A percentile compares a stretch with the other conserved stretches of the same genome.
Evolutionary conservation across 1,140 invertebrate species (phyloP).

Genomic region (Pogonomyrmex barbatus): DNA sequence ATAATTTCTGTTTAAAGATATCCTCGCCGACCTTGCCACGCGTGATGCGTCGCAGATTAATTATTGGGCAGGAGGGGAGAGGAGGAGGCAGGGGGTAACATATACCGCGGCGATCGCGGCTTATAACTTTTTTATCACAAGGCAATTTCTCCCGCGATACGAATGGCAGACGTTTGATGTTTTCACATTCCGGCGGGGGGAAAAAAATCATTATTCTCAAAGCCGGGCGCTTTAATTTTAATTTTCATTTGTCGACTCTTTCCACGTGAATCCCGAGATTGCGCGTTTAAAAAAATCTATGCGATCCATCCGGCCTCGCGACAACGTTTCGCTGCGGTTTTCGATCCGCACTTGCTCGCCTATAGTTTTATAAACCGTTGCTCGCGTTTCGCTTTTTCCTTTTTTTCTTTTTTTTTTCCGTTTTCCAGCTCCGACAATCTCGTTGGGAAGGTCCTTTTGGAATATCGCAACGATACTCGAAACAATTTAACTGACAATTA

Average conservation of each 20-base stretch:
- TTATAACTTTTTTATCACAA: constrained; percentile 31
- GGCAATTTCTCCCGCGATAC: constrained; percentile 25
- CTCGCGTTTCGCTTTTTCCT: neutral
- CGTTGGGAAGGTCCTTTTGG: constrained; percentile 19
- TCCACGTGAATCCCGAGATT: constrained; percentile 31
- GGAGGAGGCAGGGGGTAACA: neutral
- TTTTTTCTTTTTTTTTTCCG: neutral
- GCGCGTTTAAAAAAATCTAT: constrained; percentile 35
- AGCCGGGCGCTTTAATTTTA: constrained; percentile 31
- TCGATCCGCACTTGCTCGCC: constrained; percentile 29
- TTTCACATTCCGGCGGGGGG: neutral
- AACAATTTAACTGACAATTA: constrained; percentile 74
- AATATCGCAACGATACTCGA: constrained; percentile 48
- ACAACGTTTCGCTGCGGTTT: constrained; percentile 40
- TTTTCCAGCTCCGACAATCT: neutral
- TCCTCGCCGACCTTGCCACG: neutral
- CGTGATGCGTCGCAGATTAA: constrained; percentile 28
- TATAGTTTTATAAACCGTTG: constrained; percentile 52
- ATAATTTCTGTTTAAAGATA: constrained; percentile 43
- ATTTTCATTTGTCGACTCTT: constrained; percentile 13
- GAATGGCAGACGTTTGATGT: constrained; percentile 30
- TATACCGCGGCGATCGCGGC: constrained; percentile 16
- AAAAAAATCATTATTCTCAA: constrained; percentile 3
- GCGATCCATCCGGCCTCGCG: constrained; percentile 32
- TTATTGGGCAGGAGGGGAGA: neutral